A percentile compares a stretch with the other conserved stretches of the same genome.
phyloP scores from a whole-genome alignment of 2,888 invertebrate genomes.

The Aporophyla lueneburgensis region DNA sequence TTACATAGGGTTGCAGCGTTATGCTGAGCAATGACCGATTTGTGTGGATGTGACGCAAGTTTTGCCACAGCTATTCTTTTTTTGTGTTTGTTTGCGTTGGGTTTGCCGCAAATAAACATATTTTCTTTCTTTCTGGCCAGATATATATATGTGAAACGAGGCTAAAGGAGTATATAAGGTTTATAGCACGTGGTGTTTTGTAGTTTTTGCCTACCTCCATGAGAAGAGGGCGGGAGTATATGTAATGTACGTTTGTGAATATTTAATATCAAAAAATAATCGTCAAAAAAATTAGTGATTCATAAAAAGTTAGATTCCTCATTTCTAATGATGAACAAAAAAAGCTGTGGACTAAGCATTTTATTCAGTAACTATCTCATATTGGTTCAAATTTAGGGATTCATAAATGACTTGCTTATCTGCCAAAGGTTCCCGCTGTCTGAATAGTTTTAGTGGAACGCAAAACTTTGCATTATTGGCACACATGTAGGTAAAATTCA shows the following conservation, averaged over 20 bases:
- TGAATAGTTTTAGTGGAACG: conserved; percentile 36
- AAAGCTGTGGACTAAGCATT: neutral
- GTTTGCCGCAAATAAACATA: too few relatives aligned
- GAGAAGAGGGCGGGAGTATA: too few relatives aligned
- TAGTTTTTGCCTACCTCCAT: too few relatives aligned
- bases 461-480: conserved; percentile 14
- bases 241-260: neutral
- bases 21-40: too few relatives aligned
- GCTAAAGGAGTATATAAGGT: too few relatives aligned
- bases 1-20: too few relatives aligned
- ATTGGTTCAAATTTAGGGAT: conserved; percentile 6
- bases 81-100: too few relatives aligned
- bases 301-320: neutral
- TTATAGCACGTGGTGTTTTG: too few relatives aligned
- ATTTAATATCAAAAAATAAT: neutral
- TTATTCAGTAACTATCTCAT: neutral
- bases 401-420: conserved; percentile 30
- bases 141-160: too few relatives aligned
- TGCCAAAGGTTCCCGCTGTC: conserved; percentile 17
- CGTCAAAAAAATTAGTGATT: neutral
- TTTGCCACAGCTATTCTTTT: too few relatives aligned
- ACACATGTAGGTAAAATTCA: neutral
- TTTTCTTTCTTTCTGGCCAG: too few relatives aligned
- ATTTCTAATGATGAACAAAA: neutral
- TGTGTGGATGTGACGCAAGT: too few relatives aligned